These are phyloP conservation scores for Aleiodes alternator DNA, from an alignment of 2,888 invertebrate genomes.

Conservation along the genomic window DNA sequence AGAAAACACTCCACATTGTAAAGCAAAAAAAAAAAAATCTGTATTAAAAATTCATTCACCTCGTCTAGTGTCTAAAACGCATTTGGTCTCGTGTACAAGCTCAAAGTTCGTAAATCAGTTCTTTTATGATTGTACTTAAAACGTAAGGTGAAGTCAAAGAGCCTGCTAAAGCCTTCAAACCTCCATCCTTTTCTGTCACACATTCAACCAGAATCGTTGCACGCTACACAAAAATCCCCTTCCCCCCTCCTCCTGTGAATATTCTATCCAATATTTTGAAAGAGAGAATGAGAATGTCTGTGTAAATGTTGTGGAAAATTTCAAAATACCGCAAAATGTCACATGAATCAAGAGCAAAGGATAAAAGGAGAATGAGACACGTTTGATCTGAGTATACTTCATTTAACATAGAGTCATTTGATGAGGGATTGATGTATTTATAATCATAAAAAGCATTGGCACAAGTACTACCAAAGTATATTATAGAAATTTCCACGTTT, in stretches of 20 bases:
- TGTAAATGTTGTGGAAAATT: too few species aligned
- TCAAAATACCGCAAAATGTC: too few species aligned
- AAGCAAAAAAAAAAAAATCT: background rate
- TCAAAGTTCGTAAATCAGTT: constrained; percentile 65
- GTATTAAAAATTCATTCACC: constrained; percentile 7
- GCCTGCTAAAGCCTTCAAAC: constrained; percentile 53
- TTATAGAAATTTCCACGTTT: background rate
- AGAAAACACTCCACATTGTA: background rate
- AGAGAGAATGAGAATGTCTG: too few species aligned
- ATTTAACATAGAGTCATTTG: too few species aligned
- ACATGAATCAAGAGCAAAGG: too few species aligned
- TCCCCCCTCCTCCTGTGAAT: background rate
- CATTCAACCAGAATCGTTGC: constrained; percentile 69
- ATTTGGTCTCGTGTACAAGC: constrained; percentile 1
- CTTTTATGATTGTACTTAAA: constrained; percentile 64
- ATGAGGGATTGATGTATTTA: too few species aligned
- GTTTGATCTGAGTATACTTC: too few species aligned
- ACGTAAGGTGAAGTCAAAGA: constrained; percentile 67
- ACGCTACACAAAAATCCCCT: background rate
- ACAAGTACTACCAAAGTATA: background rate
- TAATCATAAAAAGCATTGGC: background rate
- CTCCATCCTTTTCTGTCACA: constrained; percentile 67
- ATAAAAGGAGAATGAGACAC: too few species aligned
- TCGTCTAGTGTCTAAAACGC: constrained; percentile 12
- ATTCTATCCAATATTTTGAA: constrained; percentile 3